These are phyloP conservation scores for Oxygymnocypris stewartii DNA, from an alignment of 2,113 vertebrate genomes.

Conservation along the genomic window DNA sequence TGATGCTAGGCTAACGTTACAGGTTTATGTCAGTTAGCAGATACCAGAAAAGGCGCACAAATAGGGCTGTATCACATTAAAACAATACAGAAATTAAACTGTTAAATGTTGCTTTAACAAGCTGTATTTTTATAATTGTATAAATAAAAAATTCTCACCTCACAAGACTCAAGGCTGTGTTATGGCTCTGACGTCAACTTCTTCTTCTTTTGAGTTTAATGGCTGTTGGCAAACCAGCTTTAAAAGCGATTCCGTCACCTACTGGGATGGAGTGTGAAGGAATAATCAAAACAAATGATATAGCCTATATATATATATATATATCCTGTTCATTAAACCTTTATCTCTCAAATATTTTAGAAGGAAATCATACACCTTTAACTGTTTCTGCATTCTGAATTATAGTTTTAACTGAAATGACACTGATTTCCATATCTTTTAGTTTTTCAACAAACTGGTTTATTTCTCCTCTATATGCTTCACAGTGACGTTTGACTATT, in stretches of 20 bases:
- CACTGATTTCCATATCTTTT: background rate
- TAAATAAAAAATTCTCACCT: background rate
- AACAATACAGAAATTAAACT: too few relatives aligned
- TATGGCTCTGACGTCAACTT: background rate
- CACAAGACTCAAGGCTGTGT: background rate
- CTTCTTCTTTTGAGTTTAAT: background rate
- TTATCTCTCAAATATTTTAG: background rate
- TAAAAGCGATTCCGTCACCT: background rate
- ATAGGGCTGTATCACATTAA: too few relatives aligned
- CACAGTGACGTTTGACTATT: too few relatives aligned
- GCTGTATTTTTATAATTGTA: too few relatives aligned
- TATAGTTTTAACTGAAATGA: background rate
- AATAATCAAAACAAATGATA: too few relatives aligned
- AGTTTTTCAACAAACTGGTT: background rate
- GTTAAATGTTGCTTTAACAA: too few relatives aligned
- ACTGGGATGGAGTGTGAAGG: background rate
- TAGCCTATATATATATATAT: background rate
- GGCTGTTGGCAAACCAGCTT: background rate
- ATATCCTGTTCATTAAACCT: background rate
- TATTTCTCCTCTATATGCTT: background rate
- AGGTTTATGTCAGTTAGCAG: too few relatives aligned
- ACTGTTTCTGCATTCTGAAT: background rate
- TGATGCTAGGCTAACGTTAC: too few relatives aligned
- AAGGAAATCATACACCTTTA: background rate
- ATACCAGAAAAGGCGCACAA: too few relatives aligned